phyloP scores from a whole-genome alignment of 2,888 invertebrate species.

The Aphidius colemani region DNA sequence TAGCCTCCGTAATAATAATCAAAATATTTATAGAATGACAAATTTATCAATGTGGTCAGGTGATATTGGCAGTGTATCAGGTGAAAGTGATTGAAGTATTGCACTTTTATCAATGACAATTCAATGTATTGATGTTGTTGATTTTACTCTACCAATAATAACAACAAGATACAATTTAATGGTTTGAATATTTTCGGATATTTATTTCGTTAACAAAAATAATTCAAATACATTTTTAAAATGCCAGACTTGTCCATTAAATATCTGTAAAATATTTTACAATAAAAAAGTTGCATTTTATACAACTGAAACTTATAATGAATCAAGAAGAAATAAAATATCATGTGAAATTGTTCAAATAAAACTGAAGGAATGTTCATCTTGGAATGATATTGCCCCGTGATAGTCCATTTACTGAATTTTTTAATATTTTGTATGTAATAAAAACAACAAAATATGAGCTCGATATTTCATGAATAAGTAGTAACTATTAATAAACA shows the following conservation, averaged over 20 bases:
- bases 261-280: constrained; percentile 43
- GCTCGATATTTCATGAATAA: too few species aligned
- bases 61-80: constrained; percentile 37
- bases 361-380: constrained; percentile 39
- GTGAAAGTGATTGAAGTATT: constrained; percentile 42
- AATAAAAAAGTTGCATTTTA: constrained; percentile 43
- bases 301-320: constrained; percentile 37
- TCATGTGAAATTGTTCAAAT: constrained; percentile 38
- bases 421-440: constrained; percentile 46
- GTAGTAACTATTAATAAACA: constrained; percentile 23
- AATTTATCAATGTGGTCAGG: constrained; percentile 41
- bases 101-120: constrained; percentile 44
- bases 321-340: constrained; percentile 29
- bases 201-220: background rate
- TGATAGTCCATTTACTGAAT: constrained; percentile 41
- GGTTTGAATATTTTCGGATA: constrained; percentile 49
- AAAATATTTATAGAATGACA: too few species aligned
- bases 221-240: constrained; percentile 30
- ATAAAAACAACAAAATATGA: too few species aligned
- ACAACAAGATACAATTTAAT: constrained; percentile 38
- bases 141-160: constrained; percentile 47
- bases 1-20: too few species aligned
- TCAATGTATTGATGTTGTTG: constrained; percentile 39
- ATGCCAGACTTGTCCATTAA: too few species aligned
- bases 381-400: constrained; percentile 41